Conservation (phyloP, 2,113 vertebrate genomes). For the Odobenus rosmarus region DNA sequence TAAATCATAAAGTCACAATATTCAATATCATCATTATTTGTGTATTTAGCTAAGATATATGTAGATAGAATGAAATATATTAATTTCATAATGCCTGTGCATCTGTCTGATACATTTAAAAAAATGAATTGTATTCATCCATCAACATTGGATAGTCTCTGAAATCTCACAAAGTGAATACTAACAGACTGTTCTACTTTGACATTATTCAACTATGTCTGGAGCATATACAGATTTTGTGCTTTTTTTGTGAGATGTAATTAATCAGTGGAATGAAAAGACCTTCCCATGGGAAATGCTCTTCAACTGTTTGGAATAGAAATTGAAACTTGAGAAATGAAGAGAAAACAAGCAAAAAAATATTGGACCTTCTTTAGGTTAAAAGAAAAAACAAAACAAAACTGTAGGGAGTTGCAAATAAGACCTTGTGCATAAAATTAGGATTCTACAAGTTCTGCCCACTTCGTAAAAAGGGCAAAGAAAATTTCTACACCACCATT, state of each 20-base stretch:
- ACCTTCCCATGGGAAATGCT: neutral
- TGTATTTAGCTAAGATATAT: neutral
- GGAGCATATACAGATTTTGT: neutral
- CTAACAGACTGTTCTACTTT: conserved; percentile 12
- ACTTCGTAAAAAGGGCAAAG: neutral
- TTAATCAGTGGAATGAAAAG: conserved; percentile 43
- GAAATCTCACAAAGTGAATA: neutral
- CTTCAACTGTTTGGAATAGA: conserved; percentile 47
- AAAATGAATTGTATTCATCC: conserved; percentile 35
- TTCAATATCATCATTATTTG: neutral
- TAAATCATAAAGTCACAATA: neutral
- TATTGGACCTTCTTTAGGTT: neutral
- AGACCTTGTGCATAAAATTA: neutral
- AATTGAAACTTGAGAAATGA: conserved; percentile 38
- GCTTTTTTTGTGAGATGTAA: conserved; percentile 46
- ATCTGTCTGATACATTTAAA: neutral
- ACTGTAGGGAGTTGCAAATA: neutral
- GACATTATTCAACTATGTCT: conserved; percentile 23
- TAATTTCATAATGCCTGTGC: neutral
- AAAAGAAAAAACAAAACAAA: neutral
- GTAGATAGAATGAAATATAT: neutral
- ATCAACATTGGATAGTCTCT: neutral
- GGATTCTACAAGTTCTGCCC: neutral
- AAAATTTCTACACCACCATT: neutral
- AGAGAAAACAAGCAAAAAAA: neutral